A percentile compares a stretch with the other conserved stretches of the same genome.
Evolutionary conservation across 2,888 invertebrate genomes (phyloP).

Genomic region (Drosophila pegasa): DNA sequence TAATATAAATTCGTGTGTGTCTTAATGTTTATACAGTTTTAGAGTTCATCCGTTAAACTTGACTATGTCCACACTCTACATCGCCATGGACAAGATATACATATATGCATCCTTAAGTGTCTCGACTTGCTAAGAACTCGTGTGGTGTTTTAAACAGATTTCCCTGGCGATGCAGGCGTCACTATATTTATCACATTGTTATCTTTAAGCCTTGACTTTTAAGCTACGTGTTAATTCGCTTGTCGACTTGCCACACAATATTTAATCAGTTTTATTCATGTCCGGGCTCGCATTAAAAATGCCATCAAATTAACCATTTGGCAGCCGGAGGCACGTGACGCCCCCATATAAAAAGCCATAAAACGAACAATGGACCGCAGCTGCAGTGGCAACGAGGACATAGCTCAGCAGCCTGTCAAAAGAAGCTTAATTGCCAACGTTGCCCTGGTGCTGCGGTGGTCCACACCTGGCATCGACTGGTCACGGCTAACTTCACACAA

Average conservation of each 20-base stretch:
- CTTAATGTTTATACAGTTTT: too few relatives aligned
- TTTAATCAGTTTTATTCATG: constrained; percentile 27
- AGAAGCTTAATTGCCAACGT: constrained; percentile 62
- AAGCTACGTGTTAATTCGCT: constrained; percentile 23
- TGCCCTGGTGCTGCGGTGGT: constrained; percentile 28
- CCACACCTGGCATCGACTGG: constrained; percentile 19
- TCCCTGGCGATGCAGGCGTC: accelerated
- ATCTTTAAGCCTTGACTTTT: constrained; percentile 2
- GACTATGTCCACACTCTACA: background rate
- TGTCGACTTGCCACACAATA: constrained; percentile 11
- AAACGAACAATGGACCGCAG: constrained; percentile 33
- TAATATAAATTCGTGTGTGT: too few relatives aligned
- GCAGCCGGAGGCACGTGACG: constrained; percentile 34
- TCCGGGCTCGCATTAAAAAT: constrained; percentile 82
- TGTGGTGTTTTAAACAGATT: background rate
- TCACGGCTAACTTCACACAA: constrained; percentile 39
- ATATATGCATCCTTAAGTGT: background rate
- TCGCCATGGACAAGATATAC: background rate
- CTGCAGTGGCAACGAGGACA: constrained; percentile 19
- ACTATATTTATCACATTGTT: background rate
- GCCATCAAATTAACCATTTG: constrained; percentile 55
- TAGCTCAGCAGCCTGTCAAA: constrained; percentile 61
- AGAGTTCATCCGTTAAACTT: too few relatives aligned
- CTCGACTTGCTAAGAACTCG: background rate
- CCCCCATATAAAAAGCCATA: constrained; percentile 57